A percentile compares a stretch with the other conserved stretches of the same genome.
phyloP scores from a whole-genome alignment of 2,797 vertebrate genomes.

The Eospalax fontanierii region DNA sequence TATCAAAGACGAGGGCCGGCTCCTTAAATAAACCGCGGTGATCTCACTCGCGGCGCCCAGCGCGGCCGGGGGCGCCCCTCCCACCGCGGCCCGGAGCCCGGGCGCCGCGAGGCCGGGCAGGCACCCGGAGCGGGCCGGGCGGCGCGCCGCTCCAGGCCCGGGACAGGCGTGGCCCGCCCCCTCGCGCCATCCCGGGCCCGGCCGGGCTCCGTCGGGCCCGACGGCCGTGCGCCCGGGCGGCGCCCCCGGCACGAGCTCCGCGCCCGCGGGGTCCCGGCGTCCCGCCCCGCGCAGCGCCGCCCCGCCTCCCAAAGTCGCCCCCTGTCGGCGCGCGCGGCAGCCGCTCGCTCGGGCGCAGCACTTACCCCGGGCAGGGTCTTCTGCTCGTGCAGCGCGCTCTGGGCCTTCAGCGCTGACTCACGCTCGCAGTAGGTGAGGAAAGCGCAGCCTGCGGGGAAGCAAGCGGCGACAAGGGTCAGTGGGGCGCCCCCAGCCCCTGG shows the following conservation, averaged over 20 bases:
- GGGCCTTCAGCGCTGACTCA: slow-evolving; percentile 93
- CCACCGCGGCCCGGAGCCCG: neutral
- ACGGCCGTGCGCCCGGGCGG: neutral
- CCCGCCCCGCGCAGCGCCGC: neutral
- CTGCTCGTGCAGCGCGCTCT: slow-evolving; percentile 93
- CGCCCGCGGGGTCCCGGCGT: slow-evolving; percentile 70
- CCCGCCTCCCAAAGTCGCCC: slow-evolving; percentile 75
- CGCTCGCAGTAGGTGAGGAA: slow-evolving; percentile 94
- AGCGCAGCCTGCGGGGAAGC: slow-evolving; percentile 91
- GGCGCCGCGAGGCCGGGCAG: neutral
- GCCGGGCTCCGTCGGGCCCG: slow-evolving; percentile 44
- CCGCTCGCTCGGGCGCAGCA: slow-evolving; percentile 72
- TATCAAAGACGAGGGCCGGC: slow-evolving; percentile 88
- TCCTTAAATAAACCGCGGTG: slow-evolving; percentile 90
- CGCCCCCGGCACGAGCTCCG: neutral
- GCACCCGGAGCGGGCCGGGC: neutral
- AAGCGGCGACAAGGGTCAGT: slow-evolving; percentile 83
- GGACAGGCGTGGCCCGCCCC: neutral
- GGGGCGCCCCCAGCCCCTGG: slow-evolving; percentile 66
- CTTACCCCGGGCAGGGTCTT: slow-evolving; percentile 94
- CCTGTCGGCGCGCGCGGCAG: slow-evolving; percentile 68
- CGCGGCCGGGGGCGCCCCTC: slow-evolving; percentile 57
- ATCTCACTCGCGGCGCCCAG: slow-evolving; percentile 87
- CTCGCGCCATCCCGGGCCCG: neutral
- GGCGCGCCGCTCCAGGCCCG: neutral